A percentile compares a stretch with the other conserved stretches of the same genome.
Evolutionary conservation across 2,113 vertebrate species (phyloP).

Genomic region (Crypturellus undulatus): DNA sequence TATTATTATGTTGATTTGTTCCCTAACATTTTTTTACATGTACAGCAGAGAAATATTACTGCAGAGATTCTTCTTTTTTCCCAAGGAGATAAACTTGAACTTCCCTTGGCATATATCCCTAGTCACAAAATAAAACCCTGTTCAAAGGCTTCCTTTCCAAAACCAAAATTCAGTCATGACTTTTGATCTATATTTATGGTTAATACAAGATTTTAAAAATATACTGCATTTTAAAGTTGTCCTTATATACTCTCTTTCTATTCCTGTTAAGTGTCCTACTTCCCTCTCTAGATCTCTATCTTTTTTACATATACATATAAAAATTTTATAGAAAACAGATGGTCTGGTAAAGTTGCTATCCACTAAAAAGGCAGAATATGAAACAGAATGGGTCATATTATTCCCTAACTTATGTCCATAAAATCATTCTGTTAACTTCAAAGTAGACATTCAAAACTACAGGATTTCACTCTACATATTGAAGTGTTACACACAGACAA

Average conservation of each 20-base stretch:
- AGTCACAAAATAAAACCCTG: neutral
- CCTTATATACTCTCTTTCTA: neutral
- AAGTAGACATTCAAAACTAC: slow-evolving; percentile 8
- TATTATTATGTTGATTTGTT: neutral
- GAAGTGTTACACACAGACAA: slow-evolving; percentile 9
- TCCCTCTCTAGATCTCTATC: neutral
- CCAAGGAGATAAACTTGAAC: neutral
- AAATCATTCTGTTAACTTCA: slow-evolving; percentile 49
- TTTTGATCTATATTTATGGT: neutral
- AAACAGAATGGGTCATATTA: slow-evolving; percentile 59
- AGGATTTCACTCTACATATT: neutral
- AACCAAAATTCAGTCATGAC: neutral
- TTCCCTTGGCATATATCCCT: neutral
- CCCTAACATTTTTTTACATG: neutral
- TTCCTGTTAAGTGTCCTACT: slow-evolving; percentile 10
- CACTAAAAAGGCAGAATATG: slow-evolving; percentile 50
- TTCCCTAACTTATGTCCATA: slow-evolving; percentile 29
- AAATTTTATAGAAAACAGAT: slow-evolving; percentile 72
- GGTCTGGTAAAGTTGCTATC: slow-evolving; percentile 38
- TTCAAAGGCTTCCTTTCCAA: neutral
- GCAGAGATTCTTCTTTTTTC: neutral
- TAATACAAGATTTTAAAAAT: slow-evolving; percentile 8
- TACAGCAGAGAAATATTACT: neutral
- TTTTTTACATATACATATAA: slow-evolving; percentile 35
- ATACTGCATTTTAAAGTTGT: neutral